phyloP scores from a whole-genome alignment of 2,797 vertebrate genomes.

The Ambastaia sidthimunki region DNA sequence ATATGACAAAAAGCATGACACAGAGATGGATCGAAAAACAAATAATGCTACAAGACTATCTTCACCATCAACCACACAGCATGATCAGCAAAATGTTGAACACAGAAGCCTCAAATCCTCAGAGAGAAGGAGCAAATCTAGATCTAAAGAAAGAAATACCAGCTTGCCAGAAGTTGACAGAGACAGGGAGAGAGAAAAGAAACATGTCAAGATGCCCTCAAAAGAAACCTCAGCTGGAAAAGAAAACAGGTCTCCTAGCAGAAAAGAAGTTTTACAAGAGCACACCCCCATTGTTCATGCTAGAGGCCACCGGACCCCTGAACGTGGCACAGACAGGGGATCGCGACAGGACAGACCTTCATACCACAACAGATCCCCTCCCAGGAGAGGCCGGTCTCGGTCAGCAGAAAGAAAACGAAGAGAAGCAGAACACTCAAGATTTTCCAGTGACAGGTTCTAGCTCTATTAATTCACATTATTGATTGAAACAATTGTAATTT shows the following conservation, averaged over 20 bases:
- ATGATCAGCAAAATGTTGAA: conserved; percentile 77
- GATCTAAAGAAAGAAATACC: conserved; percentile 84
- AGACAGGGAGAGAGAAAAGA: conserved; percentile 82
- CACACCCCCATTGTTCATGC: conserved; percentile 79
- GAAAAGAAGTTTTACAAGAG: conserved; percentile 79
- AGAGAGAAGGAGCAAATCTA: conserved; percentile 62
- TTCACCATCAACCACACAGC: conserved; percentile 47
- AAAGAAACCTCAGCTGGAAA: conserved; percentile 88
- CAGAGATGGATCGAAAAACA: conserved; percentile 74
- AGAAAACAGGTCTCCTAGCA: conserved; percentile 85
- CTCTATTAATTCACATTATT: not conserved
- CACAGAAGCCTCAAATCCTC: conserved; percentile 79
- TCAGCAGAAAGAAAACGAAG: conserved; percentile 82
- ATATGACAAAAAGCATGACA: conserved; percentile 78
- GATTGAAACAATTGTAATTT: not conserved
- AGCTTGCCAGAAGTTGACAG: conserved; percentile 79
- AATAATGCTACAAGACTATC: conserved; percentile 74
- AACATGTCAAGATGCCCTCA: conserved; percentile 81
- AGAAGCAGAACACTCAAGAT: conserved; percentile 80
- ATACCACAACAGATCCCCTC: conserved; percentile 78
- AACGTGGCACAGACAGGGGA: conserved; percentile 75
- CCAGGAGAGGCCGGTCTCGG: conserved; percentile 81
- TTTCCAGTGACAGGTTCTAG: conserved; percentile 82
- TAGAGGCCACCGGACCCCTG: conserved; percentile 80
- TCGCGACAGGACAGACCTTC: conserved; percentile 80